phyloP scores from a whole-genome alignment of 2,888 invertebrate genomes.

The Melikaiella ostensackeni region DNA sequence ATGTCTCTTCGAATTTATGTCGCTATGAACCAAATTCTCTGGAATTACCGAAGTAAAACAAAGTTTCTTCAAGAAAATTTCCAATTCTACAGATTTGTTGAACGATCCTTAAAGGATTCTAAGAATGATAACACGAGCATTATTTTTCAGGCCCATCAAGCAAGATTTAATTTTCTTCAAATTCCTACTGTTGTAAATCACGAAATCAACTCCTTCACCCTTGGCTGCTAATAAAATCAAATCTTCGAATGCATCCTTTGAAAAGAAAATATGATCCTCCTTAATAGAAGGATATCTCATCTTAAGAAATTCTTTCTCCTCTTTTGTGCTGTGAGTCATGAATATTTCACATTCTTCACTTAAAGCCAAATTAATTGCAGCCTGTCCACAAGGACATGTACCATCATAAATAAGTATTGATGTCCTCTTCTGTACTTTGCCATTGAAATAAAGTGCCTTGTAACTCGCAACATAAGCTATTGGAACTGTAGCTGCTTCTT shows the following conservation, averaged over 20 bases:
- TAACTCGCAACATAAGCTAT: conserved; percentile 82
- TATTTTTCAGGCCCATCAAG: conserved; percentile 76
- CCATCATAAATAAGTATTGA: conserved; percentile 75
- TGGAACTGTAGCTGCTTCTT: conserved; percentile 83
- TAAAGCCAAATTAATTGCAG: conserved; percentile 82
- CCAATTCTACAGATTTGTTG: conserved; percentile 78
- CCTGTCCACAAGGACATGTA: conserved; percentile 82
- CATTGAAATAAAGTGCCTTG: conserved; percentile 80
- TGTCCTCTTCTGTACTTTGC: conserved; percentile 77
- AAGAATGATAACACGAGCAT: conserved; percentile 79
- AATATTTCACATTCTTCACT: conserved; percentile 80
- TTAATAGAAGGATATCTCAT: conserved; percentile 77
- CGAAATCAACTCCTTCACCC: conserved; percentile 81
- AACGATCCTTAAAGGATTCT: conserved; percentile 74
- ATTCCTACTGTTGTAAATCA: conserved; percentile 79
- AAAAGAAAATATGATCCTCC: conserved; percentile 80
- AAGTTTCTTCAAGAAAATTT: conserved; percentile 52
- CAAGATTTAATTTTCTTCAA: conserved; percentile 81
- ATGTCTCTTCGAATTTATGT: conserved; percentile 79
- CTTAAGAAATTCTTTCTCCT: conserved; percentile 80
- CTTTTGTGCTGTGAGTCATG: conserved; percentile 80
- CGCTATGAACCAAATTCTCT: conserved; percentile 61
- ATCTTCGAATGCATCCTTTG: conserved; percentile 85
- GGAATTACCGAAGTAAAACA: conserved; percentile 75
- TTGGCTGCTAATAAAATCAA: conserved; percentile 81